A percentile compares a stretch with the other conserved stretches of the same genome.
Conservation (phyloP, 2,113 vertebrate genomes). For the Mirounga angustirostris region DNA sequence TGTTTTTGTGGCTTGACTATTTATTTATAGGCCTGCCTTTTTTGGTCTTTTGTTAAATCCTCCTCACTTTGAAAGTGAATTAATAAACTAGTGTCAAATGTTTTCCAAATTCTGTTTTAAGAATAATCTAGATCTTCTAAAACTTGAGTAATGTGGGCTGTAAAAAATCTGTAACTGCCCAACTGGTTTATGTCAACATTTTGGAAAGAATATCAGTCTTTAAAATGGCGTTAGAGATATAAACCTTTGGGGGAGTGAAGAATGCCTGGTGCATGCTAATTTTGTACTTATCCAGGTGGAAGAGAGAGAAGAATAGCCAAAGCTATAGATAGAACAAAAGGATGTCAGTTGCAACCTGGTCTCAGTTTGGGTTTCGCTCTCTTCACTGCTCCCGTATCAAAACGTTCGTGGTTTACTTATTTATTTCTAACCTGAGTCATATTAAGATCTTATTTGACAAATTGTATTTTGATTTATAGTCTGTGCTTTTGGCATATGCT, state of each 20-base stretch:
- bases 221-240: conserved; percentile 69
- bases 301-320: conserved; percentile 70
- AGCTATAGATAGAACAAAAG: conserved; percentile 76
- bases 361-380: conserved; percentile 58
- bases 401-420: conserved; percentile 59
- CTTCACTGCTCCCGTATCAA: not conserved
- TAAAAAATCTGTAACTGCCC: conserved; percentile 69
- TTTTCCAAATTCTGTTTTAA: conserved; percentile 63
- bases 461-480: conserved; percentile 79
- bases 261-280: conserved; percentile 78
- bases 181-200: conserved; percentile 81
- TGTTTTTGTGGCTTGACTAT: conserved; percentile 29
- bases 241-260: conserved; percentile 69
- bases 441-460: conserved; percentile 80
- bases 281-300: conserved; percentile 79
- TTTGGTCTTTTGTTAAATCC: conserved; percentile 41
- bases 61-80: conserved; percentile 37
- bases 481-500: conserved; percentile 81
- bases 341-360: conserved; percentile 78
- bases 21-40: not conserved
- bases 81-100: conserved; percentile 51
- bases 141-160: conserved; percentile 63
- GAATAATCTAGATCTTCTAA: conserved; percentile 68
- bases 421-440: conserved; percentile 76
- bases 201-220: conserved; percentile 78